Base-by-base conservation (phyloP, 2,113 vertebrate species). In the Calyptommatus sinebrachiatus region DNA sequence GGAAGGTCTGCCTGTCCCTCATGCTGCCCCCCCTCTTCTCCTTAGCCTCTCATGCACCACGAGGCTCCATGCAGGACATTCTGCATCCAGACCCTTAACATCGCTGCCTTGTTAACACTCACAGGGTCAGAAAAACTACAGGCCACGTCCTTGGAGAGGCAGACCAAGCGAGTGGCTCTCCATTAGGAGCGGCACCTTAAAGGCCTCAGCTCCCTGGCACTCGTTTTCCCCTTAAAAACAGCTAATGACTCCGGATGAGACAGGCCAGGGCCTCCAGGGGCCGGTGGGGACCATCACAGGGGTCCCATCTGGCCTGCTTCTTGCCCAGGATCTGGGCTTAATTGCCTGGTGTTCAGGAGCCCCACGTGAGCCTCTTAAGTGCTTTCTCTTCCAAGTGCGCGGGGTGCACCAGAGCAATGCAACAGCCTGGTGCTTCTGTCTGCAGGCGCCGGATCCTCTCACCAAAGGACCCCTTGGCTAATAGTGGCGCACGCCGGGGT, bases 151-250 rank as follows among this genome's bases (percentile, higher is more conserved):
- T 83, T 50, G 66, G 1, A 66, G 21, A 28, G 1, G 0, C 65
- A 77, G 72, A 31, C 63, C 29, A 76, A 80, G 63, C 77, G 35
- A 85, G 62, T 22, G 53, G 8, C 57, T 81, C 65, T 21, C 76
- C 74, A 48, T 48, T 22, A 0, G 73, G 20, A 0, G 0, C 73
- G 0, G 67, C 22, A 0, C 0, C 73, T 75, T 12, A 7, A 29
- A 21, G 28, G 41, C 5, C 63, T 6, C 57, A 71, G 60, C 10
- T 14, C 16, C 24, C 2, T 3, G 77, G 71, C 53, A 28, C 73
- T 76, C 20, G 20, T 24, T 50, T 76, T 41, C 11, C n/a, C 20
- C n/a, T n/a, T 41, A 66, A 73, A 26, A 46, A 78, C 0, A 1
- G 35, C 16, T 70, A 70, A 20, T 14, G 70, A 24, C 75, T 83